Conservation (phyloP, 2,797 vertebrate genomes). For the Nyctibius grandis region DNA sequence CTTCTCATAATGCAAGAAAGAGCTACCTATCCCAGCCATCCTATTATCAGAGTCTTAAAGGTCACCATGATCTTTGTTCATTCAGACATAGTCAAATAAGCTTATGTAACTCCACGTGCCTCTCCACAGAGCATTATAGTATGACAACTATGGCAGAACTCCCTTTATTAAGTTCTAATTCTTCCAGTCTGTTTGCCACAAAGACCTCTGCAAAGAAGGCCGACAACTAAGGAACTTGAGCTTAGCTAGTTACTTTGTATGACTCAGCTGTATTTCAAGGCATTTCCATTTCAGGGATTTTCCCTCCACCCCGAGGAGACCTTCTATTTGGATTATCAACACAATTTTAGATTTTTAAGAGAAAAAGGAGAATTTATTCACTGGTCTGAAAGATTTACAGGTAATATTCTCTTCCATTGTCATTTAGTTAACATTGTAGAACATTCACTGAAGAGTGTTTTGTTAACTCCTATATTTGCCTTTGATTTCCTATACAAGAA, state of each 20-base stretch:
- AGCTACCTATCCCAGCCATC: not conserved
- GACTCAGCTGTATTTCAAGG: not conserved
- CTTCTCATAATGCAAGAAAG: not conserved
- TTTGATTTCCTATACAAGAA: not conserved
- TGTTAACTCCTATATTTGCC: not conserved
- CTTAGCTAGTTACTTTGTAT: not conserved
- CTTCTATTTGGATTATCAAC: not conserved
- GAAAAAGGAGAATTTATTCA: not conserved
- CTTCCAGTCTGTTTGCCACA: not conserved
- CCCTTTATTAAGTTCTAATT: not conserved
- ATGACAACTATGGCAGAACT: not conserved
- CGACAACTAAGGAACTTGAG: not conserved
- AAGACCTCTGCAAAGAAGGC: not conserved
- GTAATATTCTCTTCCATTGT: not conserved
- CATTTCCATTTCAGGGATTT: not conserved
- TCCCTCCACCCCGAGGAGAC: not conserved
- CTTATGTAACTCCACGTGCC: not conserved
- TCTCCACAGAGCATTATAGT: not conserved
- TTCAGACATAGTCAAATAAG: not conserved
- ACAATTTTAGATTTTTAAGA: not conserved
- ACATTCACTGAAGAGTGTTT: not conserved
- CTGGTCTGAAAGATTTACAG: not conserved
- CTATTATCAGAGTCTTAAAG: not conserved
- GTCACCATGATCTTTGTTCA: not conserved
- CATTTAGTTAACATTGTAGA: not conserved